Conservation (phyloP, 2,113 vertebrate species). For the Tragelaphus imberbis region DNA sequence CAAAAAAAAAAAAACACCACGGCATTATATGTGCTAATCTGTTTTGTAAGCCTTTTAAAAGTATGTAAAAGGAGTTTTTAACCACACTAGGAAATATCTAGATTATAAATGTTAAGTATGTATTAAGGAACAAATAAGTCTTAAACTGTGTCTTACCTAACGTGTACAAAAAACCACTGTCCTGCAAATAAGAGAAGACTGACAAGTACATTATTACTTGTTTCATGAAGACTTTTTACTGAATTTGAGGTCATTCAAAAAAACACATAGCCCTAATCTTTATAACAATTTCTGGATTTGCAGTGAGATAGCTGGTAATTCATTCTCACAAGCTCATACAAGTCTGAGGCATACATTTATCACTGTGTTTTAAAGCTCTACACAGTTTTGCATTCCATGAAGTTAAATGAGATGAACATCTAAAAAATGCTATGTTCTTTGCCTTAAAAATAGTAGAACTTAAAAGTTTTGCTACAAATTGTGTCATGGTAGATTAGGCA, state of each 20-base stretch:
- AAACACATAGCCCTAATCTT: constrained; percentile 44
- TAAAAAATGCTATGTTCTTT: constrained; percentile 48
- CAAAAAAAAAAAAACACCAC: background rate
- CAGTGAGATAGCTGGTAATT: constrained; percentile 69
- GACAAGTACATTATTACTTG: constrained; percentile 58
- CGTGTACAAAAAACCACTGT: constrained; percentile 36
- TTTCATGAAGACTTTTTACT: constrained; percentile 65
- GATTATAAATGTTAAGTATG: background rate
- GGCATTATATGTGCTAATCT: background rate
- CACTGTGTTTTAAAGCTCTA: constrained; percentile 53
- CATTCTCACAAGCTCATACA: constrained; percentile 73
- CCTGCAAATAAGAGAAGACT: constrained; percentile 39
- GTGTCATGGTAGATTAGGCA: constrained; percentile 30
- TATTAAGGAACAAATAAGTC: constrained; percentile 32
- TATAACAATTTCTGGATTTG: constrained; percentile 71
- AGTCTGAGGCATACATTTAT: constrained; percentile 66
- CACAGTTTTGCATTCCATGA: constrained; percentile 64
- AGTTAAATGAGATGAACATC: constrained; percentile 61
- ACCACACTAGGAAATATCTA: background rate
- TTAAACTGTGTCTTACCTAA: background rate
- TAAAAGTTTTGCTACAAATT: constrained; percentile 37
- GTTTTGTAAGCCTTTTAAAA: background rate
- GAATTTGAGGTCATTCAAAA: constrained; percentile 51
- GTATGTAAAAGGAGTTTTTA: background rate
- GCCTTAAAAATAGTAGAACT: constrained; percentile 59